Base-by-base conservation (phyloP, 2,888 invertebrate genomes). In the Rotaria socialis region DNA sequence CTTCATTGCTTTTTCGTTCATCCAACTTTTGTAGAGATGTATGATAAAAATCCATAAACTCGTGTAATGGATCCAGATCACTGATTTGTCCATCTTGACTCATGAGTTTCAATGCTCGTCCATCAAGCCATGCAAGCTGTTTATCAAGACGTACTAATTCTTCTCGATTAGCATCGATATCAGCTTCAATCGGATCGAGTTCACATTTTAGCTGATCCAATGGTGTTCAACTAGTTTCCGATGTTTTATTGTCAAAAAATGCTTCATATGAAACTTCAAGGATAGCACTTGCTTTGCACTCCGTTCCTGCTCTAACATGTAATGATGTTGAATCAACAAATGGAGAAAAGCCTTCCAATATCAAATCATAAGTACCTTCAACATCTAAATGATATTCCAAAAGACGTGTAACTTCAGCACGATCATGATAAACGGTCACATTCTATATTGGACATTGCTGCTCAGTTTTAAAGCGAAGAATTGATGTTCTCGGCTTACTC, bases 341-440 rank as follows among this genome's bases (percentile, higher is more conserved):
- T 43, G 47, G 43, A 47, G 80, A 47, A 47, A 80, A 80, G n/a
- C 80, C 80, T 47, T 47, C 47, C 8, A 80, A 80, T 24, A 80
- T 14, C 10, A 80, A 10, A 47, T 47, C 80, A 80, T 80, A 47
- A n/a, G 47, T 80, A n/a, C 80, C 80, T 47, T 47, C 47, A 43
- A 47, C 43, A 80, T 80, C n/a, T 11, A 80, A 80, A n/a, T 80
- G 80, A 47, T 80, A 24, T 24, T 14, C 7, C n/a, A 47, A 19
- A n/a, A n/a, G n/a, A 24, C 80, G 80, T 80, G 80, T 80, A 47
- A 80, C 47, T 80, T 80, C 80, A 47, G 80, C 80, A 80, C 80
- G 80, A 80, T 80, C 80, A n/a, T 80, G 47, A 14, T 80, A 80
- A n/a, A 80, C 80, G 8, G 47, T 80, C 11, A 80, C 80, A 24